phyloP scores from a whole-genome alignment of 2,797 vertebrate genomes.

The Acipenser transmontanus region DNA sequence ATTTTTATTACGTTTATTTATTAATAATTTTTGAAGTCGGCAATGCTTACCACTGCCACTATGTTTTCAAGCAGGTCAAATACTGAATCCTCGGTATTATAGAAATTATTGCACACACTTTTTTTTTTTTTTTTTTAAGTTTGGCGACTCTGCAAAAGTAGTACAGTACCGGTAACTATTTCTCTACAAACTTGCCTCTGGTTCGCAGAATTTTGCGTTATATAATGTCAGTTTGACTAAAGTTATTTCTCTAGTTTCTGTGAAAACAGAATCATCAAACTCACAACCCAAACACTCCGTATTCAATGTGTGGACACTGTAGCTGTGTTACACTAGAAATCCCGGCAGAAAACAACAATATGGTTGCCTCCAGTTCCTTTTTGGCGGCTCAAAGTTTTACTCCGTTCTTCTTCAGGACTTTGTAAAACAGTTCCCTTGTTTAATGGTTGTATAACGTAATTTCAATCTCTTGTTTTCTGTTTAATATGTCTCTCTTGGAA shows the following conservation, averaged over 20 bases:
- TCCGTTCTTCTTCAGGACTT: constrained; percentile 10
- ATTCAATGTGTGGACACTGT: constrained; percentile 9
- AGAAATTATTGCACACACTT: no score
- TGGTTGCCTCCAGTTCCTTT: constrained; percentile 20
- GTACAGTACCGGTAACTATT: no score
- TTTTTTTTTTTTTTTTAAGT: no score
- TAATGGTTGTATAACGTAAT: constrained; percentile 23
- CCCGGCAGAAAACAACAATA: background rate
- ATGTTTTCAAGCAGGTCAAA: no score
- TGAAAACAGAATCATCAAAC: constrained; percentile 83
- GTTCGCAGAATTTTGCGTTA: constrained; percentile 68
- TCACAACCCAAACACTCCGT: constrained; percentile 69
- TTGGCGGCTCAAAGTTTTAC: background rate
- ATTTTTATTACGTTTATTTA: no score
- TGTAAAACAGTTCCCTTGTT: no score
- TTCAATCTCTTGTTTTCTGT: background rate
- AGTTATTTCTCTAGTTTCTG: constrained; percentile 48
- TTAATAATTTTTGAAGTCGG: no score
- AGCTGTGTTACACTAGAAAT: background rate
- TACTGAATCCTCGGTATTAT: no score
- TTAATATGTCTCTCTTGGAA: no score
- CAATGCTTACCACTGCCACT: no score
- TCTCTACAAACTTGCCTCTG: constrained; percentile 53
- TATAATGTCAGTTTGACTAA: constrained; percentile 34
- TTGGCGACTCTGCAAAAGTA: no score